These are phyloP conservation scores for Sycobia sp. DNA, from an alignment of 1,140 invertebrate genomes.

Conservation along the genomic window DNA sequence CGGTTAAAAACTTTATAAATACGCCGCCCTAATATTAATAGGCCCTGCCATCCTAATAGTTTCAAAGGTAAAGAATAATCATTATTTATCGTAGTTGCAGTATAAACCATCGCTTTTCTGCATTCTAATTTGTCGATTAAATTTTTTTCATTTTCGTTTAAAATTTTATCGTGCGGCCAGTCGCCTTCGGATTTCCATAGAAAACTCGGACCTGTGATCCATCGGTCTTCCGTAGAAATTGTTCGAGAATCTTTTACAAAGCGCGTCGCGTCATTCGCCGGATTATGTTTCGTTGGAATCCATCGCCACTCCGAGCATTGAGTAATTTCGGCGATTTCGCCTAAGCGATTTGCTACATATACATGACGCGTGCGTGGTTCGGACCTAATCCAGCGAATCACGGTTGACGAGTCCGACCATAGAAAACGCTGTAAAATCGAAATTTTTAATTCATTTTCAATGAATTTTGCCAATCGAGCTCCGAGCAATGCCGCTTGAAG, in stretches of 20 bases:
- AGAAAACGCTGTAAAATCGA: not conserved
- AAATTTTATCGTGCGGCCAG: not conserved
- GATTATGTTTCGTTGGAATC: slow-evolving; percentile 52
- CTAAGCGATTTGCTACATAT: slow-evolving; percentile 49
- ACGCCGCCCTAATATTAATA: not conserved
- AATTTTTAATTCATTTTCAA: not conserved
- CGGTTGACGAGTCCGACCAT: slow-evolving; percentile 48
- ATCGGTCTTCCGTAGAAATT: not conserved
- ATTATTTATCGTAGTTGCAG: too few relatives aligned
- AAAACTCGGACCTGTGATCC: not conserved
- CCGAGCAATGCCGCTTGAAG: not conserved
- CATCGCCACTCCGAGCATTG: slow-evolving; percentile 50
- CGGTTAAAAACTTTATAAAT: too few relatives aligned
- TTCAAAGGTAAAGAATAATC: not conserved
- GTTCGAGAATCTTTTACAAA: not conserved
- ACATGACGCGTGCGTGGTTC: slow-evolving; percentile 9
- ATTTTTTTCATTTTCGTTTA: not conserved
- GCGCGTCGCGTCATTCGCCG: slow-evolving; percentile 46
- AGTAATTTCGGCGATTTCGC: slow-evolving; percentile 42
- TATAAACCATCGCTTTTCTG: not conserved
- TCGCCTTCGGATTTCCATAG: not conserved
- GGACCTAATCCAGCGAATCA: slow-evolving; percentile 43
- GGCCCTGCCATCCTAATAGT: too few relatives aligned
- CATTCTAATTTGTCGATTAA: not conserved
- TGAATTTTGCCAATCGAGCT: not conserved